Base-by-base conservation (phyloP, 2,888 invertebrate species). In the Tenthredo distinguenda region DNA sequence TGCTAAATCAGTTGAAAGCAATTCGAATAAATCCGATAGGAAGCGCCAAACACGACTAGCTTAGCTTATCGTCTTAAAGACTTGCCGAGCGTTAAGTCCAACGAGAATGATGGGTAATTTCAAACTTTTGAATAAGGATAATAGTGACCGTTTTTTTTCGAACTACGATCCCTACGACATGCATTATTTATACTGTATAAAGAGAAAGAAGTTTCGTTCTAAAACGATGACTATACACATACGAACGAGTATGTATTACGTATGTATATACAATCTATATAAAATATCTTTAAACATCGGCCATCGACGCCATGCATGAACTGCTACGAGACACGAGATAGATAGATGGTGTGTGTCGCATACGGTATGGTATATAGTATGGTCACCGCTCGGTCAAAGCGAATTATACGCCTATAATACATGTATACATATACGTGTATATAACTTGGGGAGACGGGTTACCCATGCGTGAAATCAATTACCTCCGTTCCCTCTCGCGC, bases 391-490 rank as follows among this genome's bases (percentile, higher is more conserved):
- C 55, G 55, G n/a, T 81, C 58, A 62, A 40, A 81, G 79, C 21
- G 37, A 81, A 81, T 81, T 81, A 81, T 62, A 81, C 79, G 79
- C 79, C 62, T 62, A 81, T 50, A 81, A 81, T 50, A 81, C 77
- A 47, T 21, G 26, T n/a, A 79, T 34, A 50, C 79, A 40, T 40
- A 40, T 21, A 58, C 62, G 62, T 81, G 40, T 81, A 81, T 62
- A 62, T 62, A 81, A 68, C 68, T 26, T 55, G 77, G 77, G 77
- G 50, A 50, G 55, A 55, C 77, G 77, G 47, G 83, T 90, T 90
- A 89, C 89, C 90, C 88, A 90, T 90, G 90, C 91, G 89, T 91
- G 90, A 91, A 91, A 91, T 92, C 91, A 91, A 91, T 92, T 91
- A 91, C 89, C 89, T 89, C 84, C 76, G 76, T 88, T 88, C 86